Evolutionary conservation across 2,113 vertebrate species (phyloP), one percentile per base, ranked within the genome.

Genomic region (Lates calcarifer): DNA sequence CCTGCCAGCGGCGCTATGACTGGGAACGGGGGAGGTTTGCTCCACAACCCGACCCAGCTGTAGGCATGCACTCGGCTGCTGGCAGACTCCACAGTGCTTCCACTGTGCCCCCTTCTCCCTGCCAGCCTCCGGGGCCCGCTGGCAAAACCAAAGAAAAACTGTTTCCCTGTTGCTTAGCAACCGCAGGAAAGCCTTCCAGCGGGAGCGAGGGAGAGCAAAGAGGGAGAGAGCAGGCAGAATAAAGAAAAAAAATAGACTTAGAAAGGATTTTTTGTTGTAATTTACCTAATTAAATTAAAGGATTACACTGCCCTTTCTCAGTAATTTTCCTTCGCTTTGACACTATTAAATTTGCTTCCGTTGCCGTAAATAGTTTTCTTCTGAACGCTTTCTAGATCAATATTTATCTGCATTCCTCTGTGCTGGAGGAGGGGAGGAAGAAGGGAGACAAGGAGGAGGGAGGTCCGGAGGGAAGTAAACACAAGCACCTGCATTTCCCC

Each of bases 231-330:
- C 24, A 49, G 3, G 64, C 64, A 39, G 57, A 78, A 58, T 51
- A 83, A 63, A 74, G 58, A 22, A 56, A 58, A 73, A 74, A 3
- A 74, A 66, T 53, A 72, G 60, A 87, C 67, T 82, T 37, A 62
- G 39, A 82, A 77, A 79, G 82, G 82, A 74, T 83, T 89, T 91
- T 86, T 88, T 70, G 70, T 90, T 92, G 81, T 89, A 89, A 94
- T 92, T 92, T 83, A 84, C 79, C 53, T 92, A 90, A 94, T 94
- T 93, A 82, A 95, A 94, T 94, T 89, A 94, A 91, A 91, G 86
- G 90, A 92, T 95, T 93, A 93, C 76, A 73, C 73, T 90, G 81
- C 74, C 72, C 83, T 79, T 77, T 81, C 74, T 76, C 53, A 20
- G 77, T 86, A 22, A 85, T 82, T 84, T 88, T 61, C 70, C 81